Evolutionary conservation across 2,888 invertebrate genomes (phyloP).

Genomic region (Drosophila ustulata): DNA sequence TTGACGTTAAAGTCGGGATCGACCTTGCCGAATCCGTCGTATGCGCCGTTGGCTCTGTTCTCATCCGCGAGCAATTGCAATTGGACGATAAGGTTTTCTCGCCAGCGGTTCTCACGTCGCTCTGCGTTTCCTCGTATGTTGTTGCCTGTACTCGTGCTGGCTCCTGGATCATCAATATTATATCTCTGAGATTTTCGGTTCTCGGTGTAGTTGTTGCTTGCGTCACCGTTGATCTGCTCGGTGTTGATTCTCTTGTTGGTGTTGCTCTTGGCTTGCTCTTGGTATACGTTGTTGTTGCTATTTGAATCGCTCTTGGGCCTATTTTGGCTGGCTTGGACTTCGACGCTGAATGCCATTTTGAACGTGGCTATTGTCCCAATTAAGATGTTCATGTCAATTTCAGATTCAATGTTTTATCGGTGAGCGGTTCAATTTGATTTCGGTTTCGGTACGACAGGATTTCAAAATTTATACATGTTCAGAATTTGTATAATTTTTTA

Average conservation of each 20-base stretch:
- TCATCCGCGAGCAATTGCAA: slow-evolving; percentile 67
- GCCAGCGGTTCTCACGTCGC: slow-evolving; percentile 40
- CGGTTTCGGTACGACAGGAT: slow-evolving; percentile 64
- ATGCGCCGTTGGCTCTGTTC: slow-evolving; percentile 58
- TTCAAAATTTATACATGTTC: slow-evolving; percentile 49
- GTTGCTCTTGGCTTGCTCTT: slow-evolving; percentile 36
- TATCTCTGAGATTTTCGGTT: slow-evolving; percentile 76
- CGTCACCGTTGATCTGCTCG: slow-evolving; percentile 42
- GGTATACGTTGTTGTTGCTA: slow-evolving; percentile 51
- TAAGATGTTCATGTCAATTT: slow-evolving; percentile 7
- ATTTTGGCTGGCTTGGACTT: slow-evolving; percentile 78
- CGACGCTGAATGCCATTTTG: slow-evolving; percentile 83
- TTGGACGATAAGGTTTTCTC: slow-evolving; percentile 50
- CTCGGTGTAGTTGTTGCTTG: slow-evolving; percentile 61
- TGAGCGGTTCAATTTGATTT: slow-evolving; percentile 62
- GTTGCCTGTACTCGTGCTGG: slow-evolving; percentile 67
- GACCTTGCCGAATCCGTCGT: slow-evolving; percentile 51
- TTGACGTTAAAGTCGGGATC: slow-evolving; percentile 29
- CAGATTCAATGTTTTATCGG: slow-evolving; percentile 28
- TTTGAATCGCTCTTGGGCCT: slow-evolving; percentile 76
- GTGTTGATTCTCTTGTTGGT: slow-evolving; percentile 31
- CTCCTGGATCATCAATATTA: slow-evolving; percentile 83
- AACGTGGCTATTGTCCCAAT: slow-evolving; percentile 75
- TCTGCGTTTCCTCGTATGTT: slow-evolving; percentile 54
- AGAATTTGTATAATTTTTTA: slow-evolving; percentile 42